phyloP scores from a whole-genome alignment of 2,113 vertebrate genomes.

The Andinoacara biseriatus region DNA sequence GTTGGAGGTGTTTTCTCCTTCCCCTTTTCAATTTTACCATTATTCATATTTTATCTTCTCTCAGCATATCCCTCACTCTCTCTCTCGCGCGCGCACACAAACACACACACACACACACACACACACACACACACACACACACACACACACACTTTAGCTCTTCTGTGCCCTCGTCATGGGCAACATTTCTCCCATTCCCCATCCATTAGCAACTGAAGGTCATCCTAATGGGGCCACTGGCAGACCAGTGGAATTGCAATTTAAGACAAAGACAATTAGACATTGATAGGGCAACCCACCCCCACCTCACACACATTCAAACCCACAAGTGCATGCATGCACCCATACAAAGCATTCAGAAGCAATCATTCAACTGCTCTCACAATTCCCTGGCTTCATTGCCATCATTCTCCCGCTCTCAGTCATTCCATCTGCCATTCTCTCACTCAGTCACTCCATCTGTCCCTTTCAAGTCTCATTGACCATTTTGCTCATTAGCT shows the following conservation, averaged over 20 bases:
- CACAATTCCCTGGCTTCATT: constrained; percentile 39
- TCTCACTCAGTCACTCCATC: constrained; percentile 55
- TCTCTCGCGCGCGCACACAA: background rate
- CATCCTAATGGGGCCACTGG: constrained; percentile 61
- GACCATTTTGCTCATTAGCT: constrained; percentile 65
- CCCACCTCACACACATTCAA: constrained; percentile 23
- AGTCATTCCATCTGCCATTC: constrained; percentile 54
- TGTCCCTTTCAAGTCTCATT: constrained; percentile 54
- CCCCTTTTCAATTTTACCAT: background rate
- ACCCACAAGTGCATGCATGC: background rate
- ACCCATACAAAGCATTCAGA: background rate
- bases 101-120: background rate
- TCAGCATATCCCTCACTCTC: background rate
- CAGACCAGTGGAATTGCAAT: constrained; percentile 57
- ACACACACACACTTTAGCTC: background rate
- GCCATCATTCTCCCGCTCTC: constrained; percentile 46
- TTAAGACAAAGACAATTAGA: constrained; percentile 69
- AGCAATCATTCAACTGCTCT: constrained; percentile 38
- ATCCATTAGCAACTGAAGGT: constrained; percentile 64
- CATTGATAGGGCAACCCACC: constrained; percentile 34
- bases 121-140: background rate
- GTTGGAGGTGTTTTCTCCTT: background rate
- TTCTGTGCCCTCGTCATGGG: constrained; percentile 9
- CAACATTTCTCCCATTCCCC: constrained; percentile 38
- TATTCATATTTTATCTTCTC: background rate